Conservation (phyloP, 2,888 invertebrate genomes). For the Drosophila histrio region DNA sequence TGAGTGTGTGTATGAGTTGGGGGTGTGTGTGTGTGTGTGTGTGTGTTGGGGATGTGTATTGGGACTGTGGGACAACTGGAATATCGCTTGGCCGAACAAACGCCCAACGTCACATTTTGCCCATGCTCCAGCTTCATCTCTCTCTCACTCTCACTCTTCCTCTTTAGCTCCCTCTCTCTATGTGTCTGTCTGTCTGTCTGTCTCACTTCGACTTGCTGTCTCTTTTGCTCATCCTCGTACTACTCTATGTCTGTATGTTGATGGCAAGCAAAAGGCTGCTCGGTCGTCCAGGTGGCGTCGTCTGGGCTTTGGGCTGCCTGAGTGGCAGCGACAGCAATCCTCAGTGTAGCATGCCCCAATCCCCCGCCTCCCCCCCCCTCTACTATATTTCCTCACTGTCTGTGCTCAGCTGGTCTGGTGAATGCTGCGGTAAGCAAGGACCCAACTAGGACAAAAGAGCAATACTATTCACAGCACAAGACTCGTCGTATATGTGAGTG, state of each 20-base stretch:
- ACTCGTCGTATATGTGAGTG: conserved; percentile 8
- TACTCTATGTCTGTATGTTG: conserved; percentile 6
- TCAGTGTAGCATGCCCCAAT: conserved; percentile 16
- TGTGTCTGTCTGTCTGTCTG: not conserved
- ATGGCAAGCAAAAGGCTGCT: conserved; percentile 53
- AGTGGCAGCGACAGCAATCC: conserved; percentile 77
- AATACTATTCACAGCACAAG: conserved; percentile 65
- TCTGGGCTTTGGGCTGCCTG: conserved; percentile 63
- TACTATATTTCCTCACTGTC: conserved; percentile 2
- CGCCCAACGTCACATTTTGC: conserved; percentile 29
- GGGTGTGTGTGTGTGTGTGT: conserved; percentile 37
- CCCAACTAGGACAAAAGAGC: conserved; percentile 79
- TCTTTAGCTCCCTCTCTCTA: conserved; percentile 1
- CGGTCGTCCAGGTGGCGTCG: conserved; percentile 64
- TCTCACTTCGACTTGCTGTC: not conserved
- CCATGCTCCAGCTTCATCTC: conserved; percentile 16
- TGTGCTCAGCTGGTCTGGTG: conserved; percentile 47
- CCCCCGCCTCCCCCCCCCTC: no score
- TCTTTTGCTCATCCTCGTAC: not conserved
- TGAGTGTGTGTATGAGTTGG: conserved; percentile 23
- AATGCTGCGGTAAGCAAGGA: conserved; percentile 68
- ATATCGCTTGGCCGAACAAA: conserved; percentile 49
- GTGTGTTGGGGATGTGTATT: conserved; percentile 46
- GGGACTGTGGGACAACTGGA: conserved; percentile 47
- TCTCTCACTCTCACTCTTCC: not conserved